Conservation (phyloP, 1,140 invertebrate species). For the Psilanteris sp. region DNA sequence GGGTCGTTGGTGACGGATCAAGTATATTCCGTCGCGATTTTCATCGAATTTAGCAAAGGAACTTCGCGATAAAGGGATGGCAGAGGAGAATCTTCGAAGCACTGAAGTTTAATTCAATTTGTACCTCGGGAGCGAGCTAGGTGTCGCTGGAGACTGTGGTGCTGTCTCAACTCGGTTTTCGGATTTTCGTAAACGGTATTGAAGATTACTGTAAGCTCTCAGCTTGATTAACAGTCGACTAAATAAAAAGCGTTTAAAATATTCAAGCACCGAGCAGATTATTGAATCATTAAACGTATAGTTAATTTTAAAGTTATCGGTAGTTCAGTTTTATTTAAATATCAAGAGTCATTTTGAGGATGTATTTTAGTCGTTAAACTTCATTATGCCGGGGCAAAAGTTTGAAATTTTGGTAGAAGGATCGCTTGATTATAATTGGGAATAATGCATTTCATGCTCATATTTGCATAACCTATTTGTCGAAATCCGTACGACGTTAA, state of each 20-base stretch:
- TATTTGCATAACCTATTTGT: constrained; percentile 58
- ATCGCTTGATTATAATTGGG: constrained; percentile 34
- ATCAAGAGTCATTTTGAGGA: constrained; percentile 16
- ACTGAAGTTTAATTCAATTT: constrained; percentile 64
- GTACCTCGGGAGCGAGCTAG: constrained; percentile 20
- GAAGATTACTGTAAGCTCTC: constrained; percentile 25
- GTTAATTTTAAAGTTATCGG: constrained; percentile 15
- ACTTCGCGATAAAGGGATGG: constrained; percentile 50
- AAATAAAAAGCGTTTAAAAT: too few species aligned
- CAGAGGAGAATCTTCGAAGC: constrained; percentile 20
- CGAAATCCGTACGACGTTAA: constrained; percentile 36
- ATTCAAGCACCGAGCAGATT: constrained; percentile 12
- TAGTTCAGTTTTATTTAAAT: constrained; percentile 28
- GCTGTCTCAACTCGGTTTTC: constrained; percentile 23
- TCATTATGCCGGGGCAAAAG: constrained; percentile 35
- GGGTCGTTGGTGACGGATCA: constrained; percentile 36
- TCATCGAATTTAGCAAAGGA: constrained; percentile 35
- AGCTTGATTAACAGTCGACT: constrained; percentile 26
- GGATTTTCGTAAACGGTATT: constrained; percentile 29
- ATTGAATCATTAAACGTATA: constrained; percentile 12
- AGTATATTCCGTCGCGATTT: constrained; percentile 41
- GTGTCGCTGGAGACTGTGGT: constrained; percentile 39
- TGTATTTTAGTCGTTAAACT: constrained; percentile 38
- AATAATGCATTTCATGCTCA: constrained; percentile 47
- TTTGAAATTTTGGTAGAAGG: constrained; percentile 29